Evolutionary conservation across 2,797 vertebrate species (phyloP).

Genomic region (Austrolebias charrua): DNA sequence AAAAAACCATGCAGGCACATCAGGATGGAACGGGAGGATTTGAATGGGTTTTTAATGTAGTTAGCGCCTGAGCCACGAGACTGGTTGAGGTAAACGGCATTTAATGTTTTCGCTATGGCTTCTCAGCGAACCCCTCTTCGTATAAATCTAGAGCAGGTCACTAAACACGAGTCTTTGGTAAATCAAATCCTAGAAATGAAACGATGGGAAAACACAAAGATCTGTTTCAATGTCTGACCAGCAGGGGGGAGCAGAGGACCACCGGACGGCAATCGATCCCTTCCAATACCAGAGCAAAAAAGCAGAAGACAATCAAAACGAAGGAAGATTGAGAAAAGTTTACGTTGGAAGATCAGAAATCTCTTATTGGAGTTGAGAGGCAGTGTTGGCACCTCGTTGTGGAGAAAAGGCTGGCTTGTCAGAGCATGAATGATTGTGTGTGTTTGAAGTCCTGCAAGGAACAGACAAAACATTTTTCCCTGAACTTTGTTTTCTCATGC

Average conservation of each 20-base stretch:
- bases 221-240: constrained; percentile 39
- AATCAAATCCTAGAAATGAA: constrained; percentile 7
- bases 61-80: constrained; percentile 23
- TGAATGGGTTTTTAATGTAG: constrained; percentile 17
- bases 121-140: constrained; percentile 30
- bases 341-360: constrained; percentile 38
- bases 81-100: constrained; percentile 61
- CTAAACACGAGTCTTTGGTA: constrained; percentile 55
- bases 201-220: background rate
- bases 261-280: constrained; percentile 7
- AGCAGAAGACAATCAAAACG: background rate
- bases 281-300: constrained; percentile 19
- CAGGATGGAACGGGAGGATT: constrained; percentile 62
- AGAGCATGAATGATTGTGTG: constrained; percentile 93
- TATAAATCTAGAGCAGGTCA: constrained; percentile 10
- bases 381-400: constrained; percentile 59
- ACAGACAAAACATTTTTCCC: constrained; percentile 10
- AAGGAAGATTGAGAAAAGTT: constrained; percentile 28
- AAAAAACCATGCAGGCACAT: constrained; percentile 77
- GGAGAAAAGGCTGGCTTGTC: constrained; percentile 62
- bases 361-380: constrained; percentile 28
- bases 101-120: constrained; percentile 58
- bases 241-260: constrained; percentile 65
- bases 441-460: constrained; percentile 92
- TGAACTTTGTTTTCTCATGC: too few relatives aligned